These are phyloP conservation scores for Euproctis similis DNA, from an alignment of 2,888 invertebrate species.

Conservation along the genomic window DNA sequence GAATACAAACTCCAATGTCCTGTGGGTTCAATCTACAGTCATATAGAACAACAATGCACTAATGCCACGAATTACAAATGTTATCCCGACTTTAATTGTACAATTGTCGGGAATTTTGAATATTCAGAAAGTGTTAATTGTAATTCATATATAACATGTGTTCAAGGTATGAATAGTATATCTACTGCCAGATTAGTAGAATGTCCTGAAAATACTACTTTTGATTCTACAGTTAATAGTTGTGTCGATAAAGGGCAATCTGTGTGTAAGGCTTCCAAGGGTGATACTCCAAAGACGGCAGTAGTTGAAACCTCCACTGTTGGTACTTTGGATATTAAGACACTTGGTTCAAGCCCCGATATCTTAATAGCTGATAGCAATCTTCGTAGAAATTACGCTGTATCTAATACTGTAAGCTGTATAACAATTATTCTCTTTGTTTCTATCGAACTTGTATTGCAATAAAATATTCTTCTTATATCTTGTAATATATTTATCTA, in stretches of 20 bases:
- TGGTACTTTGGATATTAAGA: no score
- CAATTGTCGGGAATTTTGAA: conserved; percentile 33
- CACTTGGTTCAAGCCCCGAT: no score
- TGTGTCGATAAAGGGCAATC: conserved; percentile 40
- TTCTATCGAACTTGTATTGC: neutral
- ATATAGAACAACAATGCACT: conserved; percentile 50
- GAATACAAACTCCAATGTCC: conserved; percentile 55
- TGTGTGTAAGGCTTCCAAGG: conserved; percentile 23
- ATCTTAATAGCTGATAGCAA: no score
- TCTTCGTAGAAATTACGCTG: no score
- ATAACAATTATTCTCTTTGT: conserved; percentile 2
- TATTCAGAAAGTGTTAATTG: conserved; percentile 31
- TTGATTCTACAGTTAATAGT: conserved; percentile 21
- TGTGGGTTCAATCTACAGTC: conserved; percentile 46
- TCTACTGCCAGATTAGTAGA: conserved; percentile 42
- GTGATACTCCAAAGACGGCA: no score
- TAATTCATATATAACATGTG: conserved; percentile 43
- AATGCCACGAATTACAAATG: conserved; percentile 52
- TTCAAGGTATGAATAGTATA: conserved; percentile 36
- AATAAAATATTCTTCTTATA: no score
- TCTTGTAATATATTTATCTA: no score
- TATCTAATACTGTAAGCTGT: conserved; percentile 1
- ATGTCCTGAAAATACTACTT: conserved; percentile 40
- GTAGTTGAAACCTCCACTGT: no score
- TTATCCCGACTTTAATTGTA: conserved; percentile 39